Conservation (phyloP, 2,113 vertebrate species). For the Mustelus asterias region DNA sequence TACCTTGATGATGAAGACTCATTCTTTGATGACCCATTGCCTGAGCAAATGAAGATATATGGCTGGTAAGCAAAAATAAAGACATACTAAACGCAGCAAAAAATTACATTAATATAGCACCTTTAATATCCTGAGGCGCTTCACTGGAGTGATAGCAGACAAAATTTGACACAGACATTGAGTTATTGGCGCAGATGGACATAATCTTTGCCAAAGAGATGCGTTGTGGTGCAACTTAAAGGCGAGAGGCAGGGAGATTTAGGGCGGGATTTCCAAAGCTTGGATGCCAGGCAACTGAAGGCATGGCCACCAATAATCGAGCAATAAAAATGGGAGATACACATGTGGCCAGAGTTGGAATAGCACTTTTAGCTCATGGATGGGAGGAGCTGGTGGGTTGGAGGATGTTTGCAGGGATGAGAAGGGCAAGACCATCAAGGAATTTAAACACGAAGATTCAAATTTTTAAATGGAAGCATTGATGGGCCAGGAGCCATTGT, state of each 20-base stretch:
- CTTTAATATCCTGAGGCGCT: background rate
- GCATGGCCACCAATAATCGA: background rate
- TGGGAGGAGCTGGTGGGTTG: background rate
- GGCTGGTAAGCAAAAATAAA: slow-evolving; percentile 62
- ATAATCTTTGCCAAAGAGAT: no score
- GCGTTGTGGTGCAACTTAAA: background rate
- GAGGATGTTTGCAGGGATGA: background rate
- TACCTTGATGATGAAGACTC: slow-evolving; percentile 69
- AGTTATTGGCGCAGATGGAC: background rate
- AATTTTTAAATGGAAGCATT: background rate
- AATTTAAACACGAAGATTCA: background rate
- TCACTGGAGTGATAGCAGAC: background rate
- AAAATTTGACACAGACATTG: background rate
- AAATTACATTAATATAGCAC: background rate
- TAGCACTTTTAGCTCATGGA: background rate
- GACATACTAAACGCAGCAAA: background rate
- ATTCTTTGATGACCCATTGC: slow-evolving; percentile 90
- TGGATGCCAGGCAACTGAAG: background rate
- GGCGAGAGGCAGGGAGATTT: background rate
- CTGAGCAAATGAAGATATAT: slow-evolving; percentile 73
- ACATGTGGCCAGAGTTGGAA: background rate
- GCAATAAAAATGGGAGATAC: background rate
- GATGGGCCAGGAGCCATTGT: background rate
- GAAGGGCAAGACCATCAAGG: background rate
- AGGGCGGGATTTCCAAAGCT: background rate